Conservation (phyloP, 2,888 invertebrate species). For the Agonopterix subpropinquella region DNA sequence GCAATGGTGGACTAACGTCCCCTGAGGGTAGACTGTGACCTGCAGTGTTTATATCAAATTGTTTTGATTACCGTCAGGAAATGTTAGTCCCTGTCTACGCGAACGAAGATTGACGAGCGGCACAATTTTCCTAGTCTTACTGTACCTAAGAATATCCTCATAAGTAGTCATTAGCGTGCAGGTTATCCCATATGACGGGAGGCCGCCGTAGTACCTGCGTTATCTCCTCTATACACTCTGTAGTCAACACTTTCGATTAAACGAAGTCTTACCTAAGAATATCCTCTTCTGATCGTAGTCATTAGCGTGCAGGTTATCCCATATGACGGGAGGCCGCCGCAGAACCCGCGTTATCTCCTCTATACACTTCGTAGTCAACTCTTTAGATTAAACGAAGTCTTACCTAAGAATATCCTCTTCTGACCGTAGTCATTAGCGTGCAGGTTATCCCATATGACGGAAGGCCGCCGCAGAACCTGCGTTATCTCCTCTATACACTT, state of each 20-base stretch:
- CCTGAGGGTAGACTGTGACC: too few species aligned
- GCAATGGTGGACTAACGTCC: too few species aligned
- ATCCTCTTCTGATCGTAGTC: conserved; percentile 98
- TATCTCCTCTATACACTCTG: conserved; percentile 94
- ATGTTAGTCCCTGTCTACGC: too few species aligned
- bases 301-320: conserved; percentile 99
- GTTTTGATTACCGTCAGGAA: too few species aligned
- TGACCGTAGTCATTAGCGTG: conserved; percentile 99
- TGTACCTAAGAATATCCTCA: conserved; percentile 88
- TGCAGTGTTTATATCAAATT: too few species aligned
- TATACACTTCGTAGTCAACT: conserved; percentile 90
- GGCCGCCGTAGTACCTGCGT: conserved; percentile 91
- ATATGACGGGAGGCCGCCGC: conserved; percentile 94
- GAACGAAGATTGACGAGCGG: too few species aligned
- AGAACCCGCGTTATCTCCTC: conserved; percentile 94
- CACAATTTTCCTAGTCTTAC: too few species aligned
- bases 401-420: conserved; percentile 91
- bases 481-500: conserved; percentile 95
- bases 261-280: conserved; percentile 88
- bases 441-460: conserved; percentile 99
- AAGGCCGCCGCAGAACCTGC: conserved; percentile 90
- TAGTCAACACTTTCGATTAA: conserved; percentile 89
- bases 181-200: conserved; percentile 99
- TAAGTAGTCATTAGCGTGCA: conserved; percentile 99
- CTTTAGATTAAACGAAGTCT: conserved; percentile 76